Base-by-base conservation (phyloP, 37 sponge, comb jelly and placozoan species). In the Geodia barretti region DNA sequence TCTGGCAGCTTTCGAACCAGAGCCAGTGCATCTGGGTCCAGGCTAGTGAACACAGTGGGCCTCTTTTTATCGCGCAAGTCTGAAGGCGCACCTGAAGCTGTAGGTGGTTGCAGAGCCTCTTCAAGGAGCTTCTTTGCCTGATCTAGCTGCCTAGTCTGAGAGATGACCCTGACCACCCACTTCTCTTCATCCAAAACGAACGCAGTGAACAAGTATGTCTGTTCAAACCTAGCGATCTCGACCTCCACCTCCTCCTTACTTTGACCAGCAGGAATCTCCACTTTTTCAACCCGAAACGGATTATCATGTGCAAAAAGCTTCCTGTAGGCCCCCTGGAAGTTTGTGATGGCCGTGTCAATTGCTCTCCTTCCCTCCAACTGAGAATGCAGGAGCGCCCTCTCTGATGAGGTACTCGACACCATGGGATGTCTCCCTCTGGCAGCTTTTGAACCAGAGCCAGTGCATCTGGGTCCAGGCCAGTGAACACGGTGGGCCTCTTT, bases 121-220 rank as follows among this genome's bases (percentile, higher is more conserved):
- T 24, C 29, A 0, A 86, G 58, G 17, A 72, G 40, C 64, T 62
- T 72, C 59, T 79, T 86, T 1, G 68, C 86, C 73, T 78, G 79
- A 5, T 86, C 86, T 64, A 73, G 60, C 40, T 86, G 86, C 26
- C 86, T 79, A 2, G 79, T 63, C 0, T 20, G 41, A 2, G 86
- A 86, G 11, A 86, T 37, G 1, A 86, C 39, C 34, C 40, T 86
- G 23, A 86, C 72, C 8, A 4, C 30, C 1, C 39, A 20, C 14
- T 26, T 19, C n/a, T 78, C 61, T 67, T 65, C 65, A 2, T 35
- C 25, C 14, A 62, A 8, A 23, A 62, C 0, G 29, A 81, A 72
- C 4, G 61, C 82, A 81, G 73, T 72, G 62, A 54, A 64, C 3
- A 72, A 24, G 64, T 72, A 72, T 17, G 35, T 11, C 26, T 35